These are phyloP conservation scores for Pogonocichla stellata DNA, from an alignment of 2,113 vertebrate species.

Conservation along the genomic window DNA sequence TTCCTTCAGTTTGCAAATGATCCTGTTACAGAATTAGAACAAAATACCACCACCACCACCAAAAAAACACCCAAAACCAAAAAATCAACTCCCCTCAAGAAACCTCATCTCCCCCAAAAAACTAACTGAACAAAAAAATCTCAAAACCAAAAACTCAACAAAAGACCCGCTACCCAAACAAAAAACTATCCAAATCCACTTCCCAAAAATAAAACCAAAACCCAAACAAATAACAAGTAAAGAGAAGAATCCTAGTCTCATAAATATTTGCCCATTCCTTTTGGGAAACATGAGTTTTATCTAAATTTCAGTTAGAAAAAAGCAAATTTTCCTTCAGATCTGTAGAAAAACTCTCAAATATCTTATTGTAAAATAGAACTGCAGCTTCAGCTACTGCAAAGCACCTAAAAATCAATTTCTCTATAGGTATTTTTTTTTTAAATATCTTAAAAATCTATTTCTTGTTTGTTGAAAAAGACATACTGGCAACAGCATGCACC, in stretches of 20 bases:
- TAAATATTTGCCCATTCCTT: neutral
- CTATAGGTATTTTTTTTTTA: neutral
- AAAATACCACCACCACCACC: neutral
- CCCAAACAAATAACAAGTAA: neutral
- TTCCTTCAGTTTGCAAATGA: neutral
- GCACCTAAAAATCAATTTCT: neutral
- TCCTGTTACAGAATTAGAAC: neutral
- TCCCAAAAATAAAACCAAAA: neutral
- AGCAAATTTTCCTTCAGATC: neutral
- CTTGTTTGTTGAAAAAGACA: neutral
- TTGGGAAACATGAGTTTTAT: neutral
- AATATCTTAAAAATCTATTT: neutral
- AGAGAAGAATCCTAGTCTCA: neutral
- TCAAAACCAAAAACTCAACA: neutral
- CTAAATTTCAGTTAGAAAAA: neutral
- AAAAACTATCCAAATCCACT: neutral
- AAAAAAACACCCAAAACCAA: neutral
- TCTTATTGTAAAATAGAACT: neutral
- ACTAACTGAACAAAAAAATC: neutral
- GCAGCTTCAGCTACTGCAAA: neutral
- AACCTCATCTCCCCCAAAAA: rapidly evolving
- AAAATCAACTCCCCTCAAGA: neutral
- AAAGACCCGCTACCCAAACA: neutral
- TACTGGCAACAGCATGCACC: neutral
- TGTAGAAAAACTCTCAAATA: neutral